Evolutionary conservation across 2,797 vertebrate species (phyloP).

Genomic region (Anguilla anguilla): DNA sequence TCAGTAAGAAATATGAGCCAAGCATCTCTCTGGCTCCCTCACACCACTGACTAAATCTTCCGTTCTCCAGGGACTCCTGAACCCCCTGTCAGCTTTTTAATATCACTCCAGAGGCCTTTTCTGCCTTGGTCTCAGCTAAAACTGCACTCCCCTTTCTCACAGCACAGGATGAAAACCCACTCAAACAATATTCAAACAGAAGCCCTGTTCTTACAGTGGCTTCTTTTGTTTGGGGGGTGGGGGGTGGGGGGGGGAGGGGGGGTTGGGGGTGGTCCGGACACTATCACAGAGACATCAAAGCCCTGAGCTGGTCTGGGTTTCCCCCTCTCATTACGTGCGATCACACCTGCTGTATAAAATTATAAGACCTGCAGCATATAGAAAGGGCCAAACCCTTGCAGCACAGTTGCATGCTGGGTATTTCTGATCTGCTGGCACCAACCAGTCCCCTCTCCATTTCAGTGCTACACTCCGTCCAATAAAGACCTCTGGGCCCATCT

Average conservation of each 20-base stretch:
- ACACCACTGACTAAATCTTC: neutral
- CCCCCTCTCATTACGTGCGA: neutral
- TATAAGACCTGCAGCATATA: neutral
- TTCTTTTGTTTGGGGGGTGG: neutral
- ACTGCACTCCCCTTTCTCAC: neutral
- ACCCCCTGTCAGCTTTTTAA: neutral
- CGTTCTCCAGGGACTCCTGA: neutral
- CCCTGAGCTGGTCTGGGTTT: neutral
- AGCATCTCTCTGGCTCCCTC: neutral
- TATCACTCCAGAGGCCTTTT: neutral
- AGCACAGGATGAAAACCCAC: neutral
- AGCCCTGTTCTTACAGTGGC: neutral
- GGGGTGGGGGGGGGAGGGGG: neutral
- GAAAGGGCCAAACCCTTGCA: neutral
- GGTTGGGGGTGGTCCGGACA: neutral
- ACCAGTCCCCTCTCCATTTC: neutral
- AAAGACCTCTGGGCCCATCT: neutral
- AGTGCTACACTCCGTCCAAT: neutral
- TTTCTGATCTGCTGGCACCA: neutral
- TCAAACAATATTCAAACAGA: neutral
- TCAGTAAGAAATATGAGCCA: neutral
- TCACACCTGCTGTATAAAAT: neutral
- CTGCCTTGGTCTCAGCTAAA: neutral
- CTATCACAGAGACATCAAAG: constrained; percentile 30
- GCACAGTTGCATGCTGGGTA: neutral